Conservation (phyloP, 2,113 vertebrate genomes). For the Dermatemys mawii region DNA sequence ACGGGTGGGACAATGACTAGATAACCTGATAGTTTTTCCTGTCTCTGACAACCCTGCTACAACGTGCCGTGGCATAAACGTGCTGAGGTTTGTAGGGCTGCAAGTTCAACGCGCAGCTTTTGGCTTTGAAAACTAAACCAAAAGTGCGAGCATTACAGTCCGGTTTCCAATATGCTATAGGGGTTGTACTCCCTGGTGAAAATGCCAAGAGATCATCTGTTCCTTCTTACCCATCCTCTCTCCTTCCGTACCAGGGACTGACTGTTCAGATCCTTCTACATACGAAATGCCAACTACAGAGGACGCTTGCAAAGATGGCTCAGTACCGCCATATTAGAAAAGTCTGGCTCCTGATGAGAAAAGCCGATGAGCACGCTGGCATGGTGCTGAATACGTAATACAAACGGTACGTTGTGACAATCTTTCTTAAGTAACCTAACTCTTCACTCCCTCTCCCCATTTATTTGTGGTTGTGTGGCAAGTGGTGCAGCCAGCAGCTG, state of each 20-base stretch:
- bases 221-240: conserved; percentile 40
- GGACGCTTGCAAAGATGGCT: conserved; percentile 54
- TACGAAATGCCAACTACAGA: not conserved
- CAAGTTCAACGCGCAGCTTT: not conserved
- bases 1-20: conserved; percentile 27
- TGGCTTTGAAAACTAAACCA: not conserved
- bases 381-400: not conserved
- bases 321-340: not conserved
- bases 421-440: not conserved
- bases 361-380: conserved; percentile 14
- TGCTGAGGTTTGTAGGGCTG: not conserved
- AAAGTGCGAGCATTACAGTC: not conserved
- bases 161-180: accelerated
- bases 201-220: conserved; percentile 39
- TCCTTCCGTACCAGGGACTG: conserved; percentile 38
- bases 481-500: not conserved
- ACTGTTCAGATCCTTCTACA: not conserved
- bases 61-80: not conserved
- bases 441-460: not conserved
- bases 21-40: conserved; percentile 18
- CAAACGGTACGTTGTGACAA: not conserved
- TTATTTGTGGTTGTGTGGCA: not conserved
- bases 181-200: not conserved
- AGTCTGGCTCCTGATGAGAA: not conserved
- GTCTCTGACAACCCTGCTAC: conserved; percentile 10